Evolutionary conservation across 2,113 vertebrate species (phyloP).

Genomic region (Turnix velox): DNA sequence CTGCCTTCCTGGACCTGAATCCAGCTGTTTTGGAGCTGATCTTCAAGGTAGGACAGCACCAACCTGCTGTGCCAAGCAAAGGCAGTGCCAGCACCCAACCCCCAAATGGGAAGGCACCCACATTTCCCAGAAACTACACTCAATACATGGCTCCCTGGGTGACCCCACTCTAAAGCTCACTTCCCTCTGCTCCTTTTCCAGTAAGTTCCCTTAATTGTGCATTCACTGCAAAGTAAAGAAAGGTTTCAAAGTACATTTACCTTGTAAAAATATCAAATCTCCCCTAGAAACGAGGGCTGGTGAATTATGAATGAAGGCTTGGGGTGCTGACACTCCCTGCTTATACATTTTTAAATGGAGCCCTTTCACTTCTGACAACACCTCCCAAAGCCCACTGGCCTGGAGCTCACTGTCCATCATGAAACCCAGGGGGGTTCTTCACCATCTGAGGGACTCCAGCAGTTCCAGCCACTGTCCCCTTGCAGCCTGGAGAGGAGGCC

Average conservation of each 20-base stretch:
- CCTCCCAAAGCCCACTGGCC: background rate
- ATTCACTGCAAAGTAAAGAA: slow-evolving; percentile 51
- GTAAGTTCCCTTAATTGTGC: background rate
- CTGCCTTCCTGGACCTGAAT: background rate
- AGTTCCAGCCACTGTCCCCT: background rate
- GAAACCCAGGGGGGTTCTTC: background rate
- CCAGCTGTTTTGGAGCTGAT: background rate
- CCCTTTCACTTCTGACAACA: slow-evolving; percentile 53
- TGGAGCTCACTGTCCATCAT: background rate
- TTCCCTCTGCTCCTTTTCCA: background rate
- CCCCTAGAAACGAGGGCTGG: slow-evolving; percentile 22
- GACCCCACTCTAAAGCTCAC: background rate
- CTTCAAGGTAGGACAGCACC: background rate
- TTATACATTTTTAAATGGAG: slow-evolving; percentile 65
- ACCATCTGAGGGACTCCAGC: background rate
- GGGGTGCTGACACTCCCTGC: slow-evolving; percentile 16
- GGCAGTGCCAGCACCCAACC: background rate
- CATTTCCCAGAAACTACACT: background rate
- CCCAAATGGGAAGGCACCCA: background rate
- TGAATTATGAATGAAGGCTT: slow-evolving; percentile 65
- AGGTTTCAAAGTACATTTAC: slow-evolving; percentile 59
- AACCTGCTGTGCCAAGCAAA: accelerated
- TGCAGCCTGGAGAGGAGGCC: background rate
- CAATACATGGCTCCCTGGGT: background rate
- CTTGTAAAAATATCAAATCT: slow-evolving; percentile 48